Evolutionary conservation across 1,140 invertebrate species (phyloP).

Genomic region (Drosophila carrolli): DNA sequence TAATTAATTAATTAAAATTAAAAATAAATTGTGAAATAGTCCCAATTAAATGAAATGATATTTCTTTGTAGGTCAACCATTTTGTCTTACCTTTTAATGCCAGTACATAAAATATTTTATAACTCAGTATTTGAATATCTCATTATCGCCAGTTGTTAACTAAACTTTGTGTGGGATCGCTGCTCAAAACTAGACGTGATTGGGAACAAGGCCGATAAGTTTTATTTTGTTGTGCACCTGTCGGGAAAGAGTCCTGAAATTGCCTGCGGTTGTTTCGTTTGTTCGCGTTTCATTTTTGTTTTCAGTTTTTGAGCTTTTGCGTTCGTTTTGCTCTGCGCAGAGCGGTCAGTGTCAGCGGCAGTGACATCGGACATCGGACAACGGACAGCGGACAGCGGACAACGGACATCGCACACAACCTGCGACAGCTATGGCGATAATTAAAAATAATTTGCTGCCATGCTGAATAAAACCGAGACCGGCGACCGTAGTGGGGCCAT

Average conservation of each 20-base stretch:
- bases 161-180: background rate
- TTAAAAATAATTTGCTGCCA: constrained; percentile 76
- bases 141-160: background rate
- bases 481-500: constrained; percentile 25
- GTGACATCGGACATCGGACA: constrained; percentile 37
- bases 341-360: constrained; percentile 52
- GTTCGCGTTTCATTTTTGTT: constrained; percentile 7
- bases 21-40: too few species aligned
- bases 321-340: constrained; percentile 14
- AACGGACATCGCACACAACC: constrained; percentile 46
- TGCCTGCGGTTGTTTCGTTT: constrained; percentile 43
- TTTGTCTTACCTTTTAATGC: too few species aligned
- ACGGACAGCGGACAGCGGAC: constrained; percentile 15
- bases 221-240: constrained; percentile 14
- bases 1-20: too few species aligned
- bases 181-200: constrained; percentile 16
- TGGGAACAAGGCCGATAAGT: constrained; percentile 32
- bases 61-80: too few species aligned
- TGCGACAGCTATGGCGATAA: constrained; percentile 68
- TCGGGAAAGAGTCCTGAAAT: constrained; percentile 27
- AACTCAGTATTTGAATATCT: too few species aligned
- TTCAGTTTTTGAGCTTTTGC: constrained; percentile 1
- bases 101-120: too few species aligned
- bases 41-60: too few species aligned
- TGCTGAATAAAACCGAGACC: constrained; percentile 48